Evolutionary conservation across 2,888 invertebrate species (phyloP), one percentile per base, ranked within the genome.

Genomic region (Ochropleura plecta): DNA sequence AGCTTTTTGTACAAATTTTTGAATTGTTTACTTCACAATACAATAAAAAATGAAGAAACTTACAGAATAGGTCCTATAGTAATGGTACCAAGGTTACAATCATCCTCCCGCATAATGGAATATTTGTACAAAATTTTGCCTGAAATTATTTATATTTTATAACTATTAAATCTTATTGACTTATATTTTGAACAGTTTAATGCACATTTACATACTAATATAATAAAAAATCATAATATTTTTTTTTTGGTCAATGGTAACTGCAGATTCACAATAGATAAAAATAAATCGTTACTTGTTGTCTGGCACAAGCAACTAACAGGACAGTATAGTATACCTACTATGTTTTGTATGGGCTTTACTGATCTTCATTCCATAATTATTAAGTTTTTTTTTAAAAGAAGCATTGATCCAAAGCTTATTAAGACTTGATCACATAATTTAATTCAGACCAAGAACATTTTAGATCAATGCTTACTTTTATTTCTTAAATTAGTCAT

Each of bases 281-380:
- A 78, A 83, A 77, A 73, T 66, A 71, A 65, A 30, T 72, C 81
- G 70, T 73, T 73, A 73, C 46, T 82, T 79, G 76, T 83, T 83
- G 81, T 79, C 78, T 83, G 75, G 73, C 55, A 86, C 77, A 76
- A 77, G 64, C 71, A 79, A 79, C 72, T 80, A 78, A 79, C 76
- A 40, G 8, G 46, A 62, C n/a, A 62, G 67, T 76, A 76, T 77
- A 78, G 74, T 77, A 71, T 78, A 81, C 74, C 73, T 73, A 73
- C 76, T 86, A 55, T 73, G 70, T 68, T 78, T 81, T 71, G 59
- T 78, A 90, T 89, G 91, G 90, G 88, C 91, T 83, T 79, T 79
- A 82, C 81, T 89, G 91, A 92, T 93, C 90, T 92, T 94, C 91
- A 94, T 94, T 94, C 92, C 92, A 86, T 92, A 90, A 68, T 64